Base-by-base conservation (phyloP, 2,888 invertebrate species). In the Malthinus flaveolus region DNA sequence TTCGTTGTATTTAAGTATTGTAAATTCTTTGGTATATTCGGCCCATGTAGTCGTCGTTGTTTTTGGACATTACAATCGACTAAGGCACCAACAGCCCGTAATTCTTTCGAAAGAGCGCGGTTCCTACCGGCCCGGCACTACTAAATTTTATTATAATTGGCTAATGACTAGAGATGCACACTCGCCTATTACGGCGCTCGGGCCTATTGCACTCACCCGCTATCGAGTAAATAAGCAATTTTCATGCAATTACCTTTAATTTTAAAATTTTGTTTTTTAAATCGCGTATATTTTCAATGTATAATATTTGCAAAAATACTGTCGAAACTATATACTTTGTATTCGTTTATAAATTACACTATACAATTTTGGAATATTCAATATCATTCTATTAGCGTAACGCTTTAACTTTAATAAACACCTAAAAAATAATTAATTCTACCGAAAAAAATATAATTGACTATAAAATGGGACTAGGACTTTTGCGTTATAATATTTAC, bases 241-340 rank as follows among this genome's bases (percentile, higher is more conserved):
- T 12, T 54, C 54, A 35, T 49, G 51, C 47, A 53, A 31, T 53
- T 49, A 44, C 48, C 32, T 32, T 11, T 50, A 46, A 42, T 49
- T 56, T 23, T 36, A 10, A 33, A 45, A 50, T 37, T 53, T 52
- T 46, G 42, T 53, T 42, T 52, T 39, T 57, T 49, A 23, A 23
- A 49, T 61, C 39, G 50, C 51, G 37, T 46, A 51, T 57, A 47
- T 56, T 13, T 51, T 42, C 39, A 52, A 31, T 58, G 59, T 72
- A 73, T 73, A 73, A 23, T 71, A 71, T 73, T 75, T 78, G 78
- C 75, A 79, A 79, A 79, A 79, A 79, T 79, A 79, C 77, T 75
- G 78, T 75, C 76, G 73, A 71, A 76, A 77, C 76, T 76, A 78
- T 42, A 42, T 75, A 72, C 68, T 73, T 73, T 71, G 72, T 72